Base-by-base conservation (phyloP, 2,113 vertebrate genomes). In the Microcebus griseorufus region DNA sequence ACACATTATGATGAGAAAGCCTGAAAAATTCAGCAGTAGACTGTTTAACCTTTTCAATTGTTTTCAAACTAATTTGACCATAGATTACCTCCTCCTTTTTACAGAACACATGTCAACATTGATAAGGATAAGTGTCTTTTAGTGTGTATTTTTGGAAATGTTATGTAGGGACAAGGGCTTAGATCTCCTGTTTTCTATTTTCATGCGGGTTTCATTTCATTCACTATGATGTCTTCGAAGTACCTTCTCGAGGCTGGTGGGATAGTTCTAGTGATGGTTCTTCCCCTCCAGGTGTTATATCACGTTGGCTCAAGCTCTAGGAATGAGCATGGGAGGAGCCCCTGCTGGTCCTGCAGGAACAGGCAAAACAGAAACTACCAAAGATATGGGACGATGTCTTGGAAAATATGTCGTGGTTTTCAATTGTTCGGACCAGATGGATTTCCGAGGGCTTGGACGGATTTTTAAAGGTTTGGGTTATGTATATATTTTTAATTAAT, bases 381-480 rank as follows among this genome's bases (percentile, higher is more conserved):
- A 99, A 95, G 99, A 99, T 79, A 99, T 99, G 99, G 99, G 99
- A 13, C 99, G 99, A 8, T 99, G 99, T 97, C 99, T 99, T 60
- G 99, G 99, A 62, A 99, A 99, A 96, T 99, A 99, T 0, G 99
- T 99, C 6, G 99, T 99, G 67, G 99, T 99, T 90, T 99, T 99
- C 98, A 99, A 99, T 95, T 99, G 99, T 83, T 99, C 99, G 13
- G 99, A 99, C 90, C 99, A 99, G 98, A 99, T 99, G 99, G 99
- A 99, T 98, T 99, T 99, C 97, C 98, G 99, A 98, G 99, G 99
- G 32, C 98, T 99, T 88, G 99, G 99, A 62, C 99, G 99, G 97
- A 99, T 99, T 96, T 99, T 99, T 97, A 99, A 99, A 99, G 99
- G 99, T 99, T 10, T 34, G 75, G 45, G 29, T 51, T 37, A 32